Base-by-base conservation (phyloP, 2,797 vertebrate species). In the Diglossa cyanea region DNA sequence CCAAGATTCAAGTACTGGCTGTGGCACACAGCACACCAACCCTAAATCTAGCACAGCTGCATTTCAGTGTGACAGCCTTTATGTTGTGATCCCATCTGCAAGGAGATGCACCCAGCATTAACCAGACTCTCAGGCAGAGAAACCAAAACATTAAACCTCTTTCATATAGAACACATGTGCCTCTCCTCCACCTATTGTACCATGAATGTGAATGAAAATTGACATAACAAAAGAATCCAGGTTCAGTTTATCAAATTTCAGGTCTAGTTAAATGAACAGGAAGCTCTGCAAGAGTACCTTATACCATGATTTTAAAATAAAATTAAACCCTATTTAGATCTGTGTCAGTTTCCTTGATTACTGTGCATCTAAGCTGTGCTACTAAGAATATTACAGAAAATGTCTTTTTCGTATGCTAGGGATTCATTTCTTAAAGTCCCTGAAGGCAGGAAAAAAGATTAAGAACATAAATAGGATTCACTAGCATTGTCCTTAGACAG, bases 381-480 rank as follows among this genome's bases (percentile, higher is more conserved):
- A 37, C 82, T 78, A 70, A 91, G 79, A 93, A 93, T 91, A 88
- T 73, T 83, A 75, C 33, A 72, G 72, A 93, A 95, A 95, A 83
- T 62, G 7, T 80, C 62, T 77, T 24, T 82, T 84, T 93, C 47
- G 28, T 75, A 60, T 73, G 62, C 48, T 72, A 83, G 54, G 54
- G 74, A 95, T 88, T 95, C 60, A 88, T 87, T 94, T 94, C 71
- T 61, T 93, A 17, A 88, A 93, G 72, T 92, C 88, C 86, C 93
- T 44, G 48, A 74, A 95, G 92, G 89, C 87, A 88, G 26, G 47
- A 93, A 93, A 89, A 80, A 54, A 93, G 78, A 92, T 94, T 94
- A 96, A 65, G 87, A 92, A 81, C n/a, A 78, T 63, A 91, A 94
- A 84, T n/a, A 94, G 89, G 94, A 96, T 88, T 91, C 89, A 78